Conservation (phyloP, 2,113 vertebrate species). For the Microcebus griseorufus region DNA sequence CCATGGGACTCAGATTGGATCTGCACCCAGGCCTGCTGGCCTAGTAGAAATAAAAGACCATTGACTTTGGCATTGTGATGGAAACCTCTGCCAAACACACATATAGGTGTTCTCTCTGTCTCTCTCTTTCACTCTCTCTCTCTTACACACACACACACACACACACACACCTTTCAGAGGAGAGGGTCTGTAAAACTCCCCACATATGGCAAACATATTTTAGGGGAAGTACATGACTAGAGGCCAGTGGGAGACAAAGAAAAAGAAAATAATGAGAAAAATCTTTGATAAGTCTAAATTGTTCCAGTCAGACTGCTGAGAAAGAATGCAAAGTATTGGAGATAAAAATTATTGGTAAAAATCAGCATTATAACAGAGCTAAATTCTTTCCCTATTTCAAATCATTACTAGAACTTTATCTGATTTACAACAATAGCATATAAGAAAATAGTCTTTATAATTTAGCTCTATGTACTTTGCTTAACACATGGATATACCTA, state of each 20-base stretch:
- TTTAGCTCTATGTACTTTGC: neutral
- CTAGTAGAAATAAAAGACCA: slow-evolving; percentile 66
- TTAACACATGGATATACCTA: neutral
- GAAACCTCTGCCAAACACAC: slow-evolving; percentile 47
- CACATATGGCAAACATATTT: slow-evolving; percentile 80
- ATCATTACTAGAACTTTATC: neutral
- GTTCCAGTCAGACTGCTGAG: slow-evolving; percentile 55
- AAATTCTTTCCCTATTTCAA: slow-evolving; percentile 33
- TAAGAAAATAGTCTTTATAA: neutral
- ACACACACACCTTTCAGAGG: slow-evolving; percentile 62
- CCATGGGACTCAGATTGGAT: slow-evolving; percentile 33
- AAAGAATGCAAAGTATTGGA: slow-evolving; percentile 61
- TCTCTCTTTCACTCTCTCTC: neutral
- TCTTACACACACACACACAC: neutral
- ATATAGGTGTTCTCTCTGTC: neutral
- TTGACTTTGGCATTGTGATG: slow-evolving; percentile 33
- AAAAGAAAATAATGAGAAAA: slow-evolving; percentile 80
- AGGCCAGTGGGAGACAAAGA: slow-evolving; percentile 72
- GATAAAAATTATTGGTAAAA: slow-evolving; percentile 70
- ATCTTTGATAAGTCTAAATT: slow-evolving; percentile 68
- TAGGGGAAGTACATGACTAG: slow-evolving; percentile 71
- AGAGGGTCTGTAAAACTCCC: slow-evolving; percentile 50
- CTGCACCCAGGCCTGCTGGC: slow-evolving; percentile 20
- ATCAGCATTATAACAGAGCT: slow-evolving; percentile 36
- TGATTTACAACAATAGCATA: neutral